Evolutionary conservation across 2,113 vertebrate species (phyloP), one percentile per base, ranked within the genome.

Genomic region (Centropus bengalensis): DNA sequence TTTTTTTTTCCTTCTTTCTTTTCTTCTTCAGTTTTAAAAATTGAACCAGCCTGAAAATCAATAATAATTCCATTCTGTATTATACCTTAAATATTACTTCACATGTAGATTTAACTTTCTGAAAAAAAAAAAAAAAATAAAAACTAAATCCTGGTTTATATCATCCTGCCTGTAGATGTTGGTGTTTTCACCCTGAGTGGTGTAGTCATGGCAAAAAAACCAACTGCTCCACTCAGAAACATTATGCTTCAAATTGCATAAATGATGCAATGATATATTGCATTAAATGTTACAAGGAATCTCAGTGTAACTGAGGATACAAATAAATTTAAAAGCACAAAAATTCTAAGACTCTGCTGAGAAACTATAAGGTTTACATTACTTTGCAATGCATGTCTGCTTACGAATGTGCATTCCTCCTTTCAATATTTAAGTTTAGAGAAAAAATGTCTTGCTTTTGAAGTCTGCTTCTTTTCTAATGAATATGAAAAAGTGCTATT

Each of bases 171-270:
- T 80, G 33, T 63, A 85, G 80, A 92, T 80, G 56, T 79, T 82
- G 54, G 7, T 74, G 80, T 82, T 93, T 94, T 81, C 36, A 94
- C 59, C 49, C 75, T 60, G 71, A 70, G 14, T 66, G 17, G 5
- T 79, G 7, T 59, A 66, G n/a, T 91, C 67, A 56, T 36, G 45
- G 54, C 71, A 51, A 89, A 85, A 85, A 87, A 80, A 27, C 45
- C 78, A 67, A 89, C 73, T 55, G 2, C 12, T 16, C 42, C 42
- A 3, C 54, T 89, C n/a, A 67, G 66, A 84, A 83, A 64, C 16
- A 49, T 85, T 81, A 79, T 88, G 32, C 47, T 66, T 86, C 86
- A 89, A 89, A 93, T 86, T 45, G 71, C 55, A 92, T 71, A 63
- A 86, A 88, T 30, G 8, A 89, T 82, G 33, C 60, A 82, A 70